A percentile compares a stretch with the other conserved stretches of the same genome.
These are phyloP conservation scores for Mamestra brassicae DNA, from an alignment of 2,888 invertebrate species.

Conservation along the genomic window DNA sequence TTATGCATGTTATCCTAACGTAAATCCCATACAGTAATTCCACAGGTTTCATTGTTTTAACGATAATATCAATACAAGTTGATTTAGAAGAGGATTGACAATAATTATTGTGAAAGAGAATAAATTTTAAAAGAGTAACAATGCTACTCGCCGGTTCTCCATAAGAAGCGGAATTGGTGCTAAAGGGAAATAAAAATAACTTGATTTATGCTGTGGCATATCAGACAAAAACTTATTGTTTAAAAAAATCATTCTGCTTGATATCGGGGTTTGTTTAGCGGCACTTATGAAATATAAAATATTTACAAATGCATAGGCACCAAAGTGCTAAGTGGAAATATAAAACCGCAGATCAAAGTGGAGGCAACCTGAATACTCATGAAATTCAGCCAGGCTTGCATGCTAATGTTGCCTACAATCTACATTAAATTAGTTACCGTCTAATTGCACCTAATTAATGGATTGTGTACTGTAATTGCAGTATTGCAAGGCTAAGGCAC, in stretches of 20 bases:
- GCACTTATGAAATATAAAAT: conserved; percentile 15
- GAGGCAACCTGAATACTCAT: conserved; percentile 1
- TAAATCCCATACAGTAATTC: not conserved
- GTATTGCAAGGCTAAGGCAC: not conserved
- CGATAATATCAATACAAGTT: not conserved
- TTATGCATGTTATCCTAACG: not conserved
- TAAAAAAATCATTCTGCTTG: no score
- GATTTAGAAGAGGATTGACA: not conserved
- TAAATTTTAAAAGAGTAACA: no score
- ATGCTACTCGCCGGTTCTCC: no score
- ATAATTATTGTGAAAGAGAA: no score
- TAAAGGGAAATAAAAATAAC: no score
- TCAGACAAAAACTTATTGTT: no score
- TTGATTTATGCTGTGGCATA: no score
- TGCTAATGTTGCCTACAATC: not conserved
- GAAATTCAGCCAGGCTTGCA: not conserved
- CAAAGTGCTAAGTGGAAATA: conserved; percentile 4
- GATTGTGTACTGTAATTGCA: not conserved
- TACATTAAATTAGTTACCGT: conserved; percentile 3
- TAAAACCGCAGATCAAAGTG: not conserved
- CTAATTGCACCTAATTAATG: conserved; percentile 8
- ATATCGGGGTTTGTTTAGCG: not conserved
- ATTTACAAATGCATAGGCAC: not conserved
- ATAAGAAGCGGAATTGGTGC: no score
- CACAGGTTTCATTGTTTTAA: not conserved